phyloP scores from a whole-genome alignment of 2,797 vertebrate genomes.

The Melanotaenia pygmaea region DNA sequence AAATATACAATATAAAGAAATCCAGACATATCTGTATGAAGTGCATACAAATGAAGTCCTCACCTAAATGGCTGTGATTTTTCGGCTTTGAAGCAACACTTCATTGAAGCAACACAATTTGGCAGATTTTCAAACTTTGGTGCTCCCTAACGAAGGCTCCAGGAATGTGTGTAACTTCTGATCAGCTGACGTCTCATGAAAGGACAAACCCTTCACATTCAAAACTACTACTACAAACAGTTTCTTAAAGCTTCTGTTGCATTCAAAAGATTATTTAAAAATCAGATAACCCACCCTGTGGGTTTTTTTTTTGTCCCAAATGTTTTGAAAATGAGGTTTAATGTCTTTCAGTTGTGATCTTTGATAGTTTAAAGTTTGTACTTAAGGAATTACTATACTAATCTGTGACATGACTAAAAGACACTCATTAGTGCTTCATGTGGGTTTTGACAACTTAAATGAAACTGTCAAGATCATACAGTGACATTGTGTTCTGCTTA shows the following conservation, averaged over 20 bases:
- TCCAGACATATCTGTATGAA: too few relatives aligned
- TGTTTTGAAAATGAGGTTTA: constrained; percentile 1
- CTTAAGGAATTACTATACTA: neutral
- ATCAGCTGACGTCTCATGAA: too few relatives aligned
- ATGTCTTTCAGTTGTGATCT: constrained; percentile 29
- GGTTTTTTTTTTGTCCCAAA: neutral
- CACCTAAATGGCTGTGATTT: too few relatives aligned
- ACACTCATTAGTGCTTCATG: neutral
- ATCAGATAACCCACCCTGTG: neutral
- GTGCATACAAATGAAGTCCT: too few relatives aligned
- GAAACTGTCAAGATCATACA: constrained; percentile 43
- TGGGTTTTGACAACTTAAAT: neutral
- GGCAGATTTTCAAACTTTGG: too few relatives aligned
- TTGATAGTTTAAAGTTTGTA: constrained; percentile 4
- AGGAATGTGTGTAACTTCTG: neutral
- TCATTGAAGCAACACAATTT: too few relatives aligned
- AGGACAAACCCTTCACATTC: too few relatives aligned
- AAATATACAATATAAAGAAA: too few relatives aligned
- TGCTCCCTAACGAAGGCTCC: neutral
- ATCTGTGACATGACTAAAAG: neutral
- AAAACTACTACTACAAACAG: too few relatives aligned
- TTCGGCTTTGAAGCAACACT: too few relatives aligned
- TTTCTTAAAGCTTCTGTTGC: neutral
- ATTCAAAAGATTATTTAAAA: neutral
- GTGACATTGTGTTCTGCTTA: constrained; percentile 19